A percentile compares a stretch with the other conserved stretches of the same genome.
Evolutionary conservation across 2,888 invertebrate species (phyloP).

Genomic region (Eristalis tenax): DNA sequence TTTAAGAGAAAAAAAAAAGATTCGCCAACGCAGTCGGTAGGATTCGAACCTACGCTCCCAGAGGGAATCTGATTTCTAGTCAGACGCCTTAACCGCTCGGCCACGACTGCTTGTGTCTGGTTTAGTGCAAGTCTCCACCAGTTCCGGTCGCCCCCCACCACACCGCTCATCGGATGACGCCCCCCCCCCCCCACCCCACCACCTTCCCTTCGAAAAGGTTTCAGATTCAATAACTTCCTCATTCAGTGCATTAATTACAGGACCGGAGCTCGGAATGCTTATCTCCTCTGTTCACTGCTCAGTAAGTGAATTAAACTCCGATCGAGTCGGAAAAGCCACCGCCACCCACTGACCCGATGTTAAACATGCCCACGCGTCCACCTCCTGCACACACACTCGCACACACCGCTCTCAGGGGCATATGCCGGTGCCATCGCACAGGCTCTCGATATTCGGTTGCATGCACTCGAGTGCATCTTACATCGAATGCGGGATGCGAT

Average conservation of each 20-base stretch:
- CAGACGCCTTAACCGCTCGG: slow-evolving; percentile 80
- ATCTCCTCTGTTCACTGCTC: slow-evolving; percentile 33
- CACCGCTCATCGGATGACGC: no score
- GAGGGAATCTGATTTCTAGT: slow-evolving; percentile 80
- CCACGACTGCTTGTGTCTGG: slow-evolving; percentile 76
- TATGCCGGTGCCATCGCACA: slow-evolving; percentile 19
- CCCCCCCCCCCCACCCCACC: no score
- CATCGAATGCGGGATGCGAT: slow-evolving; percentile 33
- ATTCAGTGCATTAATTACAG: slow-evolving; percentile 53
- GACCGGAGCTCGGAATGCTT: slow-evolving; percentile 36
- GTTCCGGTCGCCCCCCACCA: not conserved
- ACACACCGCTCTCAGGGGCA: slow-evolving; percentile 4
- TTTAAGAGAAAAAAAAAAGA: slow-evolving; percentile 31
- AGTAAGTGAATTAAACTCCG: slow-evolving; percentile 65
- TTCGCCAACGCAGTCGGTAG: slow-evolving; percentile 76
- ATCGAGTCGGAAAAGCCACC: slow-evolving; percentile 49
- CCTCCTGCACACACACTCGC: not conserved
- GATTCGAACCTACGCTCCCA: slow-evolving; percentile 80
- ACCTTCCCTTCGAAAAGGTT: no score
- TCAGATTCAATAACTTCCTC: no score
- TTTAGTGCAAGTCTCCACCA: not conserved
- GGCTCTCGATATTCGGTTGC: slow-evolving; percentile 41
- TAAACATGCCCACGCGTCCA: not conserved
- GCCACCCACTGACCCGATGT: not conserved
- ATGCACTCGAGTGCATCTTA: slow-evolving; percentile 53